phyloP scores from a whole-genome alignment of 1,140 invertebrate genomes.

The Venturia canescens region DNA sequence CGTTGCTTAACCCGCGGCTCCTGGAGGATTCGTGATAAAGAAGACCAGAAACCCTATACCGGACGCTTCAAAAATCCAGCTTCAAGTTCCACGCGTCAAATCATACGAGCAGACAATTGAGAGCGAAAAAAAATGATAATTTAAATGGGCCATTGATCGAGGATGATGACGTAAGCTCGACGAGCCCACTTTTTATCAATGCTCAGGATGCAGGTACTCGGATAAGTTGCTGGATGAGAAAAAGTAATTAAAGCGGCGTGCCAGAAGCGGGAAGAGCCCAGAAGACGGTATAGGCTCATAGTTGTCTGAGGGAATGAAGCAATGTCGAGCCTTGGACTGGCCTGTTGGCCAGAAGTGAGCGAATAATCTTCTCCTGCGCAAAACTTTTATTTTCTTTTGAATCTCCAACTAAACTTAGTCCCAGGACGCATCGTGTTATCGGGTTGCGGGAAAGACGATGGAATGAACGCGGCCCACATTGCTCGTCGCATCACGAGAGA shows the following conservation, averaged over 20 bases:
- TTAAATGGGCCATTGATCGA: no score
- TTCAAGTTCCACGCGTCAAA: no score
- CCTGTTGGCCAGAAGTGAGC: constrained; percentile 3
- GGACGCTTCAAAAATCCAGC: no score
- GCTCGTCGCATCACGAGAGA: not conserved
- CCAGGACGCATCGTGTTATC: constrained; percentile 36
- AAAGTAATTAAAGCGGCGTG: not conserved
- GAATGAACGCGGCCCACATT: not conserved
- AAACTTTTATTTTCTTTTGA: constrained; percentile 41
- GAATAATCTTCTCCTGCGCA: not conserved
- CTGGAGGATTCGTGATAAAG: constrained; percentile 3
- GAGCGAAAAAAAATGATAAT: no score
- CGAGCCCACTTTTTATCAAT: no score
- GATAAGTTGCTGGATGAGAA: not conserved
- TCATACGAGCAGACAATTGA: no score
- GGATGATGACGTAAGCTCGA: no score
- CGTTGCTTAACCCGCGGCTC: constrained; percentile 30
- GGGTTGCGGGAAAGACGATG: not conserved
- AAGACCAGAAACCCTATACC: not conserved
- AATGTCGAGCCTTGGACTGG: not conserved
- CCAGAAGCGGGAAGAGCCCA: no score
- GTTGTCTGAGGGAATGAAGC: constrained; percentile 1
- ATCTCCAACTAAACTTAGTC: constrained; percentile 30
- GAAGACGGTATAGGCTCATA: not conserved
- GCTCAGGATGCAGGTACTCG: not conserved